These are phyloP conservation scores for Octodon degus DNA, from an alignment of 2,113 vertebrate genomes.

Conservation along the genomic window DNA sequence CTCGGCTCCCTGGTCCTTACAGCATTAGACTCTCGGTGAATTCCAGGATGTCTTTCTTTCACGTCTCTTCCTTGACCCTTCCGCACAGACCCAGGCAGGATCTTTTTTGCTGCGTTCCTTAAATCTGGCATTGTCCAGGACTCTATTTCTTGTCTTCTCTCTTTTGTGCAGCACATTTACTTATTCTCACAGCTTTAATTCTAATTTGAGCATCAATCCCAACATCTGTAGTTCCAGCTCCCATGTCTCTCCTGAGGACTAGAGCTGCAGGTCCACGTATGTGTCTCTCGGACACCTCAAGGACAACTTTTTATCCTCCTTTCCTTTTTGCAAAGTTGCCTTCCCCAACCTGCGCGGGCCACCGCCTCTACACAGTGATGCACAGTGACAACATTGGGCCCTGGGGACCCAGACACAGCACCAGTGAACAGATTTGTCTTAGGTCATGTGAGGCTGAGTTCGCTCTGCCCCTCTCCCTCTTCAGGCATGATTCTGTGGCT, in stretches of 20 bases:
- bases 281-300: background rate
- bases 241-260: background rate
- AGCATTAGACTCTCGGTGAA: background rate
- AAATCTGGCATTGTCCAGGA: background rate
- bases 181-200: conserved; percentile 12
- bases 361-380: background rate
- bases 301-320: background rate
- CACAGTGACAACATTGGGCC: background rate
- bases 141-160: background rate
- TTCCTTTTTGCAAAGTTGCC: background rate
- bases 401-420: background rate
- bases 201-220: background rate
- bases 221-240: background rate
- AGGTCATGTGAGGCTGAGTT: conserved; percentile 10
- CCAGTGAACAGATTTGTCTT: background rate
- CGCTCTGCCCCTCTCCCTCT: background rate
- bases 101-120: background rate
- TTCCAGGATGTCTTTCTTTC: background rate
- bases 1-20: background rate
- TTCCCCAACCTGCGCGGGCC: background rate
- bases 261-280: background rate
- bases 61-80: background rate
- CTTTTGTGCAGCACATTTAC: background rate
- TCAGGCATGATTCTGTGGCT: background rate
- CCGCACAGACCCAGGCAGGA: background rate